phyloP scores from a whole-genome alignment of 2,888 invertebrate genomes.

The Eupithecia centaureata region DNA sequence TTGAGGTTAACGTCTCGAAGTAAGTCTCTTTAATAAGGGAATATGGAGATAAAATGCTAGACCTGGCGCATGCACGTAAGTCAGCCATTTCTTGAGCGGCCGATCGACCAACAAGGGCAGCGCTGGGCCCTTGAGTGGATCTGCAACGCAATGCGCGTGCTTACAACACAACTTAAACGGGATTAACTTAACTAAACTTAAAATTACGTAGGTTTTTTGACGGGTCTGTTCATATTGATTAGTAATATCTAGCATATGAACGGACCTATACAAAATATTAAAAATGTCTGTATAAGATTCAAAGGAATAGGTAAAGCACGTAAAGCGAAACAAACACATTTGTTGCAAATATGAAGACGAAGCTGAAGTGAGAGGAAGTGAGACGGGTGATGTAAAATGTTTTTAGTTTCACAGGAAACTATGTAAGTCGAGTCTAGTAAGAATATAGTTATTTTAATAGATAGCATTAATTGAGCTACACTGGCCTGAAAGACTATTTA shows the following conservation, averaged over 20 bases:
- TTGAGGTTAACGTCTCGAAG: neutral
- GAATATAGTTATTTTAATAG: too few species aligned
- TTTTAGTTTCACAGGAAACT: neutral
- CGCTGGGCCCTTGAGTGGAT: conserved; percentile 73
- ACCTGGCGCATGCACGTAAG: conserved; percentile 83
- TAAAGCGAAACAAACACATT: conserved; percentile 12
- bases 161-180: conserved; percentile 21
- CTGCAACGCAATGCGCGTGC: conserved; percentile 74
- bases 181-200: conserved; percentile 3
- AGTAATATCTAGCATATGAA: neutral
- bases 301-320: neutral
- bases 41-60: conserved; percentile 73
- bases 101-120: conserved; percentile 73
- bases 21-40: conserved; percentile 28
- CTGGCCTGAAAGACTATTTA: too few species aligned
- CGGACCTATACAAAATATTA: neutral
- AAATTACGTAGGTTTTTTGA: neutral
- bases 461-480: too few species aligned
- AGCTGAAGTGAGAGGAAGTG: neutral
- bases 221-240: neutral
- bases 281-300: neutral
- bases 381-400: neutral
- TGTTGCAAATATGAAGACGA: neutral
- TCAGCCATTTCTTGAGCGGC: conserved; percentile 81
- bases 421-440: too few species aligned